These are phyloP conservation scores for Diplodus puntazzo DNA, from an alignment of 2,797 vertebrate genomes.

Conservation along the genomic window DNA sequence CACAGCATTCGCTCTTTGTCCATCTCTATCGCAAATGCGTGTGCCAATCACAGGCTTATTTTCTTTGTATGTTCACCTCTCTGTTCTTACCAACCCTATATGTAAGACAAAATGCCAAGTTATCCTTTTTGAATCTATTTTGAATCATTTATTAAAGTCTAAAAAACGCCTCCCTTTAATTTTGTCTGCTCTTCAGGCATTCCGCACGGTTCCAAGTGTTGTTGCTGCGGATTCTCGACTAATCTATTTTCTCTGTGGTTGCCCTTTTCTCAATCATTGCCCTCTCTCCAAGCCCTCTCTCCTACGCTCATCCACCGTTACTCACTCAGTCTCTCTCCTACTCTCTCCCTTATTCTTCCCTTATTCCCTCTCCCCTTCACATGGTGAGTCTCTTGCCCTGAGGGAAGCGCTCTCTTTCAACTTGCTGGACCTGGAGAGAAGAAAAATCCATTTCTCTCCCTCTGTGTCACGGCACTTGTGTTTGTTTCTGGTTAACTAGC, in stretches of 20 bases:
- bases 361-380: constrained; percentile 55
- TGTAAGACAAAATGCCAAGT: constrained; percentile 25
- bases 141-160: background rate
- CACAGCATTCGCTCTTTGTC: constrained; percentile 76
- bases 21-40: constrained; percentile 75
- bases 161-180: constrained; percentile 30
- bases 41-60: constrained; percentile 76
- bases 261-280: constrained; percentile 70
- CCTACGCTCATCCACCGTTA: constrained; percentile 72
- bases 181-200: constrained; percentile 27
- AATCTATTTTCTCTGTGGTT: constrained; percentile 71
- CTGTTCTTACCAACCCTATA: constrained; percentile 41
- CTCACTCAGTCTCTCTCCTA: constrained; percentile 65
- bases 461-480: constrained; percentile 38
- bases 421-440: constrained; percentile 57
- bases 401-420: constrained; percentile 67
- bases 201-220: constrained; percentile 32
- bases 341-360: constrained; percentile 63
- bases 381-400: constrained; percentile 56
- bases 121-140: constrained; percentile 4
- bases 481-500: constrained; percentile 62
- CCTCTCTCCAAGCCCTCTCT: constrained; percentile 67
- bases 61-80: constrained; percentile 65
- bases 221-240: constrained; percentile 45
- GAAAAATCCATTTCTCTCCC: constrained; percentile 58